Evolutionary conservation across 2,888 invertebrate species (phyloP), one percentile per base, ranked within the genome.

Genomic region (Flexamia atlantica): DNA sequence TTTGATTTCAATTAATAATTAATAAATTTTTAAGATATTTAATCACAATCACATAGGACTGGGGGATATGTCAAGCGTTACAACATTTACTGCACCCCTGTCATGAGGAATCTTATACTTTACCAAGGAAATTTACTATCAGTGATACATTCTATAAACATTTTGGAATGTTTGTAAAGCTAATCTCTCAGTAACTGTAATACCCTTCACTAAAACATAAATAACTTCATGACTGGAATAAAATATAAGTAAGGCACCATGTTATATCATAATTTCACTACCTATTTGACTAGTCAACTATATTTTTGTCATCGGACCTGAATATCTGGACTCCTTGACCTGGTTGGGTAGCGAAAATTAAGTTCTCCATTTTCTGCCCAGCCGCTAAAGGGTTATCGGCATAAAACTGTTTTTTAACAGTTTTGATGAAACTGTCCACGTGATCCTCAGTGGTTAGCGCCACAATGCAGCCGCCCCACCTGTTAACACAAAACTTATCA

Each of bases 401-500:
- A 89, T 96, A 97, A 90, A 95, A 97, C 83, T 94, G 92, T 80
- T 93, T 92, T 89, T 94, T 94, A 82, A 98, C 90, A 79, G 91
- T 91, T 23, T 93, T 90, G 64, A 97, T 93, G 89, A 96, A 97
- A 85, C 92, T 90, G 17, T 93, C 90, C 7, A 95, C 94, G 85
- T 93, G 92, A 74, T 93, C 92, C 83, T 92, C 92, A 0, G 93
- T 92, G 82, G 96, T 94, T 86, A 98, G 91, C 23, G 98, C 97
- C 14, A 99, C 98, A 82, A 95, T 94, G 90, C 99, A 99, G 5
- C 99, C 99, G 50, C 99, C 99, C 99, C 99, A 99, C 9, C 95
- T 95, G 88, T n/a, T 87, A 89, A 30, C n/a, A n/a, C n/a, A n/a
- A n/a, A n/a, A n/a, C n/a, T n/a, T n/a, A n/a, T n/a, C n/a, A n/a